phyloP scores from a whole-genome alignment of 2,888 invertebrate species.

The Coelinius sp. region DNA sequence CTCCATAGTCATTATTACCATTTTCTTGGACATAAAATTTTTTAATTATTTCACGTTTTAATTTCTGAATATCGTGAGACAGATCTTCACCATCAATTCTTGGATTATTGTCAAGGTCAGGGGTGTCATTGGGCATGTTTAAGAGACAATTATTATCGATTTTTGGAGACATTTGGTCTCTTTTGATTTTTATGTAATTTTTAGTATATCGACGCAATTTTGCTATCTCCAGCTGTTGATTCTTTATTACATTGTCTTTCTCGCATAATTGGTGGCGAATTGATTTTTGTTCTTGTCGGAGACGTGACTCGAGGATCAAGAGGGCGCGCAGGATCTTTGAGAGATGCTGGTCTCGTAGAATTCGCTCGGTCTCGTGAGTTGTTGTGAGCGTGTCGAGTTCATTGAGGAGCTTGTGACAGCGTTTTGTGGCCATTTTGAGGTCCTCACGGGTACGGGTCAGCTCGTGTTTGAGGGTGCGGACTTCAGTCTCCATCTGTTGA shows the following conservation, averaged over 20 bases:
- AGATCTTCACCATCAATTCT: too few species aligned
- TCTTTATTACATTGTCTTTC: slow-evolving; percentile 80
- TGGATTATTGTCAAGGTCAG: slow-evolving; percentile 52
- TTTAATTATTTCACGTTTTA: slow-evolving; percentile 65
- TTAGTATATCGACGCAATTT: slow-evolving; percentile 74
- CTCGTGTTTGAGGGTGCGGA: slow-evolving; percentile 72
- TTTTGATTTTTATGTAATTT: slow-evolving; percentile 76
- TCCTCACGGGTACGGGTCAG: slow-evolving; percentile 79
- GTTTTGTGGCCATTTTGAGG: slow-evolving; percentile 76
- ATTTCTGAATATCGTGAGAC: slow-evolving; percentile 62
- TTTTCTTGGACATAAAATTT: too few species aligned
- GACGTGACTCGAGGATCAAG: slow-evolving; percentile 80
- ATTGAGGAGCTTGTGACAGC: slow-evolving; percentile 79
- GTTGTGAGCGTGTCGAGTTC: slow-evolving; percentile 63
- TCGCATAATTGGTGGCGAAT: slow-evolving; percentile 79
- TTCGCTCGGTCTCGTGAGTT: slow-evolving; percentile 73
- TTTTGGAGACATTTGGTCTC: slow-evolving; percentile 65
- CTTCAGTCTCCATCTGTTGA: slow-evolving; percentile 80
- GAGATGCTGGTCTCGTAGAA: slow-evolving; percentile 80
- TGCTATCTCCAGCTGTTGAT: slow-evolving; percentile 80
- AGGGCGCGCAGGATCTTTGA: slow-evolving; percentile 80
- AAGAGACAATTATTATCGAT: too few species aligned
- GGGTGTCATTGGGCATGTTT: too few species aligned
- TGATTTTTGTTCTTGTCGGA: slow-evolving; percentile 81
- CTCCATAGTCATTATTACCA: slow-evolving; percentile 48